A percentile compares a stretch with the other conserved stretches of the same genome.
These are phyloP conservation scores for Mionectes olivaceus DNA, from an alignment of 2,797 vertebrate species.

Conservation along the genomic window DNA sequence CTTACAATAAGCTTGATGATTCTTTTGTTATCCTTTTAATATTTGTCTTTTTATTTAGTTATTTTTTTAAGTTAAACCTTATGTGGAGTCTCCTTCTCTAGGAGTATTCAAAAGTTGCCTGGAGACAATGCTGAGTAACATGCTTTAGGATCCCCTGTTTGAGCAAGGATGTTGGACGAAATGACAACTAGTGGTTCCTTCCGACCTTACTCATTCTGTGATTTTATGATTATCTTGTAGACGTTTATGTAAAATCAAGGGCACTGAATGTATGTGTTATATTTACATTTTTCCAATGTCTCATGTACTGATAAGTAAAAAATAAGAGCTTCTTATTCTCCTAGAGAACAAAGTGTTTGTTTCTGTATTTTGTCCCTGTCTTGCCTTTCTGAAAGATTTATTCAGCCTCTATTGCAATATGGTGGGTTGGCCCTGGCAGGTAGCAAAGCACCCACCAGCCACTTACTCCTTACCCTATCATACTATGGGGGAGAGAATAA, in stretches of 20 bases:
- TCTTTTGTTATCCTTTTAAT: background rate
- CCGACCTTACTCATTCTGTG: background rate
- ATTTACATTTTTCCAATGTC: background rate
- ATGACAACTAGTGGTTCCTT: background rate
- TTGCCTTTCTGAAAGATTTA: background rate
- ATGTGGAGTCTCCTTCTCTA: background rate
- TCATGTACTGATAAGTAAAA: background rate
- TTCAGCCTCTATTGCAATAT: background rate
- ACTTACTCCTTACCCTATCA: background rate
- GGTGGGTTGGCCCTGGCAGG: fast-evolving
- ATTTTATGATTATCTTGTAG: background rate
- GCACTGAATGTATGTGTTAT: background rate
- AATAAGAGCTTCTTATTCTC: background rate
- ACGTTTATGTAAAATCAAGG: background rate
- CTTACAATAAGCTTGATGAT: background rate
- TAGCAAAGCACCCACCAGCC: background rate
- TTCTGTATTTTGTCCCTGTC: background rate
- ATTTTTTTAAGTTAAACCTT: background rate
- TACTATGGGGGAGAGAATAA: background rate
- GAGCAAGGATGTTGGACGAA: background rate
- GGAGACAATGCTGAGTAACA: background rate
- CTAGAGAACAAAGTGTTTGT: background rate
- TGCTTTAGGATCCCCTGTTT: background rate
- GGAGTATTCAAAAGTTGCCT: background rate
- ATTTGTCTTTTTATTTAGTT: background rate